Percentiles rank a stretch among this genome's conserved stretches.
Conservation (phyloP, 2,888 invertebrate genomes). For the Oxytorus armatus region DNA sequence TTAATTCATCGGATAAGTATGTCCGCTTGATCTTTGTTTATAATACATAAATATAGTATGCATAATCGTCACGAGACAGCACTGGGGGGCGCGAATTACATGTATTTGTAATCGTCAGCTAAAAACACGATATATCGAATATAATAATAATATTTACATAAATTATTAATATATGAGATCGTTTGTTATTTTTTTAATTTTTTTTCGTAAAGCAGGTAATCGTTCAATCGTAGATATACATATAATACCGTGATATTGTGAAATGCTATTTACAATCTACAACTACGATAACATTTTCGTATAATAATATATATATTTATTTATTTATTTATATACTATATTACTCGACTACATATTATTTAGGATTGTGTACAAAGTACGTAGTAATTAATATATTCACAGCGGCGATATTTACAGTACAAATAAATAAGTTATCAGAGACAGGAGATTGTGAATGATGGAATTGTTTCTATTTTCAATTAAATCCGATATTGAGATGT, state of each 20-base stretch:
- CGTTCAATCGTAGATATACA: conserved; percentile 32
- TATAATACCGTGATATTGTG: conserved; percentile 25
- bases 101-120: conserved; percentile 19
- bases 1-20: conserved; percentile 77
- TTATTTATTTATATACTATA: conserved; percentile 30
- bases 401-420: conserved; percentile 63
- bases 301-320: conserved; percentile 60
- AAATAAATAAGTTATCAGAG: conserved; percentile 68
- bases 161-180: conserved; percentile 59
- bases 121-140: conserved; percentile 34
- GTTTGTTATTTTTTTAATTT: conserved; percentile 32
- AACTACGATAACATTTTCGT: conserved; percentile 60
- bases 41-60: conserved; percentile 69
- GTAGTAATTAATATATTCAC: conserved; percentile 58
- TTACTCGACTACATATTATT: conserved; percentile 36
- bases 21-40: conserved; percentile 74
- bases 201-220: conserved; percentile 50
- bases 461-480: conserved; percentile 17
- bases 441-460: too few relatives aligned
- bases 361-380: conserved; percentile 49
- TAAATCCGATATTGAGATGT: not conserved
- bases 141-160: conserved; percentile 63
- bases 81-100: conserved; percentile 70
- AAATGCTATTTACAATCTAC: conserved; percentile 60
- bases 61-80: conserved; percentile 57